Conservation (phyloP, 2,888 invertebrate species). For the Cerastis leucographa region DNA sequence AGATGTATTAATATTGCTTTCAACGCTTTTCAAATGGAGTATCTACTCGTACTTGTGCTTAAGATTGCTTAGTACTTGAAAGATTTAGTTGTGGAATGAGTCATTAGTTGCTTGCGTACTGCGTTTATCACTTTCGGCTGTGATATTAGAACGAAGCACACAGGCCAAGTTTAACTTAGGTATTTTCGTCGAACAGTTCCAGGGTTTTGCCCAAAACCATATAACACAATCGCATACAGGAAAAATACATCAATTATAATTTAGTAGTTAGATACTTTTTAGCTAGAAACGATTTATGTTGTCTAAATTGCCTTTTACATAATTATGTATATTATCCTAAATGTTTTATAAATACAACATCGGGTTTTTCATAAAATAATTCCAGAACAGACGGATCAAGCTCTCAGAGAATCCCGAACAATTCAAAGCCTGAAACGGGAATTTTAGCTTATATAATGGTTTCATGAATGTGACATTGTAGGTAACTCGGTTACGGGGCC, state of each 20-base stretch:
- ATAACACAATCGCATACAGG: neutral
- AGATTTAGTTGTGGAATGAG: neutral
- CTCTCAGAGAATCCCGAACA: constrained; percentile 21
- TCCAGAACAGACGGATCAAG: constrained; percentile 8
- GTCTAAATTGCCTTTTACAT: neutral
- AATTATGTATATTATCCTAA: too few relatives aligned
- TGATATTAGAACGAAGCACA: neutral
- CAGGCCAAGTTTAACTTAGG: neutral
- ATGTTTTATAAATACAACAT: too few relatives aligned
- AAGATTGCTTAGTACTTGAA: neutral
- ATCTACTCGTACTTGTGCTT: neutral
- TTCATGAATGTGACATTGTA: constrained; percentile 43
- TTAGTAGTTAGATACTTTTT: neutral
- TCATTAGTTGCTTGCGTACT: neutral
- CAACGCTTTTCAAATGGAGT: constrained; percentile 11
- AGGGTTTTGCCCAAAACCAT: constrained; percentile 19
- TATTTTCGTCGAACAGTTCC: neutral
- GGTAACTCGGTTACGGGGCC: constrained; percentile 53
- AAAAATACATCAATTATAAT: constrained; percentile 13
- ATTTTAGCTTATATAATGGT: constrained; percentile 27
- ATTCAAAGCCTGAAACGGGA: constrained; percentile 12
- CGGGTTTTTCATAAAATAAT: neutral
- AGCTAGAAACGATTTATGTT: neutral
- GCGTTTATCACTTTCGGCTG: neutral
- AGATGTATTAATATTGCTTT: constrained; percentile 33